Evolutionary conservation across 2,888 invertebrate genomes (phyloP).

Genomic region (Hypsopygia costalis): DNA sequence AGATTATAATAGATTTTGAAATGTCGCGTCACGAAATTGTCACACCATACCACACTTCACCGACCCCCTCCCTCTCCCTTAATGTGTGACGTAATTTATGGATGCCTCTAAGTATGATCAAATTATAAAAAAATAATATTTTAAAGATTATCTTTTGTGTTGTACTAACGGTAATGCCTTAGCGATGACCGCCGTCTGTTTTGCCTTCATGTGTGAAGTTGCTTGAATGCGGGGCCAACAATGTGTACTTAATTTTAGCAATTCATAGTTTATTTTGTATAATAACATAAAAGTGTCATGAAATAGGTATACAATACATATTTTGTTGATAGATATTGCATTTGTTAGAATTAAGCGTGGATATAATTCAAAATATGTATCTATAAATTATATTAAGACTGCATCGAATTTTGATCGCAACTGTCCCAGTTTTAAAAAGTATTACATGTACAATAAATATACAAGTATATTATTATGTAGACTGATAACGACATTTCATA

Average conservation of each 20-base stretch:
- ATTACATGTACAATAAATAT: constrained; percentile 14
- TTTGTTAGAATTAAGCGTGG: constrained; percentile 10
- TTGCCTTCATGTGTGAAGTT: no score
- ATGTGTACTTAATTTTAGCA: neutral
- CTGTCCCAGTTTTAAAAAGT: constrained; percentile 18
- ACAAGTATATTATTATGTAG: constrained; percentile 14
- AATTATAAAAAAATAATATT: no score
- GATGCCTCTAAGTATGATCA: no score
- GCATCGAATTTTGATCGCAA: constrained; percentile 15
- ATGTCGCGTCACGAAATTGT: no score
- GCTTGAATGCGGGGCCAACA: neutral
- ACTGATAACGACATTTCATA: constrained; percentile 14
- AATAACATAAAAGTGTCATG: no score
- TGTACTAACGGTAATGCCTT: no score
- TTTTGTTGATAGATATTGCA: constrained; percentile 8
- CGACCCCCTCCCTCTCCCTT: no score
- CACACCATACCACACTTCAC: no score
- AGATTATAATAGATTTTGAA: no score
- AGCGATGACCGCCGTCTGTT: no score
- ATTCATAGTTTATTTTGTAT: neutral
- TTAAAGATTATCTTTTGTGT: no score
- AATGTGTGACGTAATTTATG: no score
- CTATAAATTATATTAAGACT: constrained; percentile 14
- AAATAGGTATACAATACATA: neutral
- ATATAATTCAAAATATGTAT: constrained; percentile 4